phyloP scores from a whole-genome alignment of 2,888 invertebrate species.

The Sipha maydis region DNA sequence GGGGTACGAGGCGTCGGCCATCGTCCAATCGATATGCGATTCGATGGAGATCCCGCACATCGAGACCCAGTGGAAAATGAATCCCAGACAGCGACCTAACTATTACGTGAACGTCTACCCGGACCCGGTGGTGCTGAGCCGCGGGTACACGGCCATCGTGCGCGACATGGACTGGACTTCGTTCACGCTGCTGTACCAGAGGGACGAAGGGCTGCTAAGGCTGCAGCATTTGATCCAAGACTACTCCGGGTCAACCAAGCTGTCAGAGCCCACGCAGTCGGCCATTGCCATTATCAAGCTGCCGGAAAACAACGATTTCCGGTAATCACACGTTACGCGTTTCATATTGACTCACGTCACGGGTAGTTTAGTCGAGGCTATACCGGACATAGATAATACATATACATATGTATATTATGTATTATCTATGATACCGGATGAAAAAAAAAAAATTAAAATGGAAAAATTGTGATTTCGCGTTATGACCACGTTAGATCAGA shows the following conservation, averaged over 20 bases:
- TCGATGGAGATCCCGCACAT: conserved; percentile 87
- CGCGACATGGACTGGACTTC: conserved; percentile 82
- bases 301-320: conserved; percentile 74
- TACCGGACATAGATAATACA: no score
- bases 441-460: no score
- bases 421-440: no score
- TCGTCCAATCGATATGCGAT: conserved; percentile 86
- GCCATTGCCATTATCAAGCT: conserved; percentile 74
- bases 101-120: conserved; percentile 79
- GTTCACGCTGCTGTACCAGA: conserved; percentile 89
- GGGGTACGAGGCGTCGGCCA: conserved; percentile 74
- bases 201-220: conserved; percentile 77
- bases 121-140: conserved; percentile 73
- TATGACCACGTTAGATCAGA: no score
- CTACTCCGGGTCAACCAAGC: conserved; percentile 50
- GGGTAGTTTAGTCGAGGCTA: no score
- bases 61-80: conserved; percentile 79
- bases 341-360: no score
- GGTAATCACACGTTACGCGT: conserved; percentile 68
- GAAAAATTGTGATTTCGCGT: no score
- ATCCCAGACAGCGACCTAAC: conserved; percentile 9
- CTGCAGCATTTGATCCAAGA: conserved; percentile 75
- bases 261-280: conserved; percentile 60
- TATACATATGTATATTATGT: no score
- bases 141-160: conserved; percentile 69